Percentiles rank a stretch among this genome's conserved stretches.
phyloP scores from a whole-genome alignment of 2,797 vertebrate genomes.

The Rhinophrynus dorsalis region DNA sequence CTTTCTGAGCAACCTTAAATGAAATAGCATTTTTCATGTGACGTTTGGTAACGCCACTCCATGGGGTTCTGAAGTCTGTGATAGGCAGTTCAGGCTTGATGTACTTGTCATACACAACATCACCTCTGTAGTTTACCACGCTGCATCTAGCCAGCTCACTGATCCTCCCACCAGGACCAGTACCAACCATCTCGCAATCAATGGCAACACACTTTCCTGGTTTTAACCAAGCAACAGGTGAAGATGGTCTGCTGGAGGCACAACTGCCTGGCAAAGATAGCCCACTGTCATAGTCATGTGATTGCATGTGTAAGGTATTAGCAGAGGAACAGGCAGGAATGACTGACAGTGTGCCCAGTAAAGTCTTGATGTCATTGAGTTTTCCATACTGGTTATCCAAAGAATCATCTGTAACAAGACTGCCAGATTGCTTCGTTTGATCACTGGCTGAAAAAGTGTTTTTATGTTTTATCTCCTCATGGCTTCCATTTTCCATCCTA shows the following conservation, averaged over 20 bases:
- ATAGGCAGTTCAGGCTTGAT: slow-evolving; percentile 76
- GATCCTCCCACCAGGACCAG: slow-evolving; percentile 76
- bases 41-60: slow-evolving; percentile 85
- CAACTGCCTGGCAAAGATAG: slow-evolving; percentile 67
- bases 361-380: slow-evolving; percentile 21
- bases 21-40: slow-evolving; percentile 77
- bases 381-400: background rate
- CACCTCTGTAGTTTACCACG: slow-evolving; percentile 81
- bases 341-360: background rate
- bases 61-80: slow-evolving; percentile 84
- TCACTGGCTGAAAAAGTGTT: too few species aligned
- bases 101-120: slow-evolving; percentile 87
- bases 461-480: background rate
- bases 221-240: slow-evolving; percentile 33
- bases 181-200: slow-evolving; percentile 98
- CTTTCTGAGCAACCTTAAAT: slow-evolving; percentile 77
- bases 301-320: slow-evolving; percentile 18
- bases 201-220: slow-evolving; percentile 74
- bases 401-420: background rate
- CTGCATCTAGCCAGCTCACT: slow-evolving; percentile 91
- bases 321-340: slow-evolving; percentile 4
- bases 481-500: background rate
- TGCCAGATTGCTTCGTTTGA: background rate
- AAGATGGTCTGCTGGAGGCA: slow-evolving; percentile 60
- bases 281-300: slow-evolving; percentile 60